Evolutionary conservation across 2,888 invertebrate genomes (phyloP), one percentile per base, ranked within the genome.

Genomic region (Calameuta pallipes): DNA sequence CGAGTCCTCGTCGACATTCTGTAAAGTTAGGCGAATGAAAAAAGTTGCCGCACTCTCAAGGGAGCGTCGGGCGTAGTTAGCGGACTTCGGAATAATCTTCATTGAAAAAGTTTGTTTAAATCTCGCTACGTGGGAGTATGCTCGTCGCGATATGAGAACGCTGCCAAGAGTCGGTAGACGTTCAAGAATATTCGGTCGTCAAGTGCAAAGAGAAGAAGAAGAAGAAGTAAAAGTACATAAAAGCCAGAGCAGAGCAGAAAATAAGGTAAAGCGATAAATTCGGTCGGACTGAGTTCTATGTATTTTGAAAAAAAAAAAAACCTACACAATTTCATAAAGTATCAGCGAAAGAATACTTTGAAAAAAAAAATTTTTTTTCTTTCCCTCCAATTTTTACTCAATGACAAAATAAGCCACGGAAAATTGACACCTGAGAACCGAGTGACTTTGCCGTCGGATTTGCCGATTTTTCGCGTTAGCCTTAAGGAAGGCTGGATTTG

Each of bases 31-130:
- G 81, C 86, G 88, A 89, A 89, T 88, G 89, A 88, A 88, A 89
- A 89, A 90, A 89, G 89, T 90, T 90, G 83, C 83, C 84, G 81
- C 81, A 86, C 85, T 35, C 89, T 87, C 86, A 82, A 87, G 88
- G 86, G 88, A 88, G 83, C 83, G 80, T 75, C 82, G 83, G 84
- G 85, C 87, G 90, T 88, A 90, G 90, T 90, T 90, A 90, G 87
- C 86, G 83, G 85, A 88, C 89, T 88, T 87, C 82, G 84, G 86
- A 88, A 90, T 90, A 90, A 90, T 90, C 90, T 91, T 91, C 90
- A 91, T 91, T 90, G 90, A 89, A 90, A 91, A 91, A 91, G 90
- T 91, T 90, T 84, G 81, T 78, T 80, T 81, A 78, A 79, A 84
- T 75, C 71, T 78, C 33, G 78, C 75, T 35, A 71, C 75, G 75